Percentiles rank a stretch among this genome's conserved stretches.
Evolutionary conservation across 2,888 invertebrate genomes (phyloP).

Genomic region (Anorthoa munda): DNA sequence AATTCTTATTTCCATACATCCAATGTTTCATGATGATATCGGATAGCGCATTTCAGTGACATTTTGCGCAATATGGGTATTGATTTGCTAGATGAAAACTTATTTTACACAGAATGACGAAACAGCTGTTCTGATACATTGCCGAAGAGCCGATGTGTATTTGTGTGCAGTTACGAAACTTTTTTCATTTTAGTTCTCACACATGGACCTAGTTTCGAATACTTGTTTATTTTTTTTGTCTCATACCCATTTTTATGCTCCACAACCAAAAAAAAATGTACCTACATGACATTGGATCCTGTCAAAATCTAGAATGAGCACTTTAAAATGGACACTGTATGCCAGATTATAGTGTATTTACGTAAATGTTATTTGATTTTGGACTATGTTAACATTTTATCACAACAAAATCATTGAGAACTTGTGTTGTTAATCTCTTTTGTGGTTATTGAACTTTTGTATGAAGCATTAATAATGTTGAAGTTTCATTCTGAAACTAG

Average conservation of each 20-base stretch:
- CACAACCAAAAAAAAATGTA: conserved; percentile 5
- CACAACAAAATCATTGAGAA: conserved; percentile 4
- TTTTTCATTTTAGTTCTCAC: conserved; percentile 61
- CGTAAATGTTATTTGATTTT: conserved; percentile 5
- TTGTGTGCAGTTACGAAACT: conserved; percentile 73
- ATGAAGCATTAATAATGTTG: background rate
- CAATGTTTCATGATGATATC: conserved; percentile 74
- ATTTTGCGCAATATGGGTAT: conserved; percentile 90
- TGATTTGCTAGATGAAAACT: conserved; percentile 87
- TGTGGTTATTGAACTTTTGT: conserved; percentile 13
- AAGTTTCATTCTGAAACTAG: conserved; percentile 23
- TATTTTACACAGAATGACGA: conserved; percentile 85
- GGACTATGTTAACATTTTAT: background rate
- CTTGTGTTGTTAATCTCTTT: background rate
- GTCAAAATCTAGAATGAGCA: conserved; percentile 39
- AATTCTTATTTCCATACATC: conserved; percentile 77
- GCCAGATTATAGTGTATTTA: background rate
- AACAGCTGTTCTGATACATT: conserved; percentile 87
- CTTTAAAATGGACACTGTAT: conserved; percentile 26
- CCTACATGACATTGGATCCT: conserved; percentile 44
- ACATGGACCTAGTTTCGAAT: conserved; percentile 33
- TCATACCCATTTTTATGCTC: conserved; percentile 22
- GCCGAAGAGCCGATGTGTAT: conserved; percentile 65
- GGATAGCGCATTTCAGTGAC: conserved; percentile 86
- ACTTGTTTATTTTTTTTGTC: conserved; percentile 58